Conservation (phyloP, 2,113 vertebrate genomes). For the Megaleporinus macrocephalus region DNA sequence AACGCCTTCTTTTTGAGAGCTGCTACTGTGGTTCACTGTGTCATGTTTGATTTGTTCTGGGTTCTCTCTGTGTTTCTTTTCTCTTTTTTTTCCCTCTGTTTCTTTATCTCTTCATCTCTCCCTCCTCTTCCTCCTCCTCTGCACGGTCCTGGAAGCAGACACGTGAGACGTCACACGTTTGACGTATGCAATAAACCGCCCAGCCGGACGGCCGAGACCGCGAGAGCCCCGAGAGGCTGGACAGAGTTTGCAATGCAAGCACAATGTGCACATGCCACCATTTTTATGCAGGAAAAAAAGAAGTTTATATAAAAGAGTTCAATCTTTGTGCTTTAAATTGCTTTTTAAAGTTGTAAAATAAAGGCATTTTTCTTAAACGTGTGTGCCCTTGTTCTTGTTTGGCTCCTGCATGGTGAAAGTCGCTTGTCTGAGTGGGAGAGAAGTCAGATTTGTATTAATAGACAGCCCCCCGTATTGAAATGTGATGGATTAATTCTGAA, state of each 20-base stretch:
- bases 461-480: too few species aligned
- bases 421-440: background rate
- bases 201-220: constrained; percentile 81
- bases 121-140: constrained; percentile 48
- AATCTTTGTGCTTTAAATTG: constrained; percentile 91
- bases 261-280: constrained; percentile 95
- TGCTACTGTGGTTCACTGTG: constrained; percentile 80
- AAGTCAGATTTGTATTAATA: too few species aligned
- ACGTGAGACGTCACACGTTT: constrained; percentile 70
- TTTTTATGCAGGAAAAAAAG: constrained; percentile 81
- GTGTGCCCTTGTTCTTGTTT: background rate
- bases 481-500: too few species aligned
- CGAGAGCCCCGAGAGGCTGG: constrained; percentile 84
- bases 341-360: constrained; percentile 95
- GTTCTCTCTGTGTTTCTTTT: constrained; percentile 29
- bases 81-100: constrained; percentile 30
- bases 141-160: constrained; percentile 51
- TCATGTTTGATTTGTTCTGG: constrained; percentile 36
- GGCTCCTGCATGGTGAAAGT: background rate
- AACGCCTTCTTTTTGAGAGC: constrained; percentile 75
- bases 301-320: constrained; percentile 88
- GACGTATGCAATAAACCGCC: constrained; percentile 99
- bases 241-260: constrained; percentile 91
- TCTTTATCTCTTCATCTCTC: background rate
- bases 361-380: constrained; percentile 77